Evolutionary conservation across 2,797 vertebrate species (phyloP).

Genomic region (Cuculus canorus): DNA sequence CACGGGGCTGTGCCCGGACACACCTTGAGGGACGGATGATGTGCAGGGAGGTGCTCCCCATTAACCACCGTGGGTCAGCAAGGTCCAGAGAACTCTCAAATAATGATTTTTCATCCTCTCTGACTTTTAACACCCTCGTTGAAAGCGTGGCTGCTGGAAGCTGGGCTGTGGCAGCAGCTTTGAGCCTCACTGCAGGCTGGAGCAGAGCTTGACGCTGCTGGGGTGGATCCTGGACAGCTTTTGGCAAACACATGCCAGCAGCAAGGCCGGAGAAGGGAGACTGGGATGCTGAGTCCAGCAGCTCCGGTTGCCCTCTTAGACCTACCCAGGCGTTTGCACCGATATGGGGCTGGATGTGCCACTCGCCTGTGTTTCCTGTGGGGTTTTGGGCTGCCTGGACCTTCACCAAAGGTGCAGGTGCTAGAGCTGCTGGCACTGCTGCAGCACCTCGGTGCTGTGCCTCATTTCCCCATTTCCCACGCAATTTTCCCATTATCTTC

Average conservation of each 20-base stretch:
- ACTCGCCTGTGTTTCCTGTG: accelerated
- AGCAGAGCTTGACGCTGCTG: not conserved
- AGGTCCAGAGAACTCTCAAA: not conserved
- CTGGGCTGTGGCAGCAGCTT: not conserved
- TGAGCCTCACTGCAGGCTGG: too few species aligned
- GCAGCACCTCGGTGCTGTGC: too few species aligned
- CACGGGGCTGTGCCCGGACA: too few species aligned
- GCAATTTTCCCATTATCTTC: too few species aligned
- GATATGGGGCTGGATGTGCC: not conserved
- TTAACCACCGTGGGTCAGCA: not conserved
- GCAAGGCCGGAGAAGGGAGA: too few species aligned
- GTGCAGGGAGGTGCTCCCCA: too few species aligned
- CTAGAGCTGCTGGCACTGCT: too few species aligned
- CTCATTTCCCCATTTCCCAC: too few species aligned
- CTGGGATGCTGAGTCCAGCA: not conserved
- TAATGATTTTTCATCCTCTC: not conserved
- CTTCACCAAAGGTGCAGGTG: too few species aligned
- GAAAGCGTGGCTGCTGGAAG: not conserved
- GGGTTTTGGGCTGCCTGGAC: not conserved
- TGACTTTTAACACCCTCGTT: not conserved
- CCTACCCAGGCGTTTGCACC: not conserved
- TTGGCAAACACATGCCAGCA: not conserved
- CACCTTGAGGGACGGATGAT: too few species aligned
- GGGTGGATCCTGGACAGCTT: not conserved
- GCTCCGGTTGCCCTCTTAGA: not conserved